Base-by-base conservation (phyloP, 2,888 invertebrate species). In the Microctonus brassicae region DNA sequence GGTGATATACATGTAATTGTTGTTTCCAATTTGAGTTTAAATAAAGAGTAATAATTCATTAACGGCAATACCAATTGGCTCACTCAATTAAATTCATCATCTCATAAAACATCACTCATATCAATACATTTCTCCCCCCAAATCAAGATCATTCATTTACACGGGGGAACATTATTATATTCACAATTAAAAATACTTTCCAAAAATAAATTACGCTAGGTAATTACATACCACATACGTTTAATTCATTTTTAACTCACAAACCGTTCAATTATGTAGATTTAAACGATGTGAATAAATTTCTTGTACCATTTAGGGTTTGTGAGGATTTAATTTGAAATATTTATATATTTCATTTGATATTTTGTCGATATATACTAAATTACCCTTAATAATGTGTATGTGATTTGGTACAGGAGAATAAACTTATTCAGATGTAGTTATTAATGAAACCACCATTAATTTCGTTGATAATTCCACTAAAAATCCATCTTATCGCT, bases 141-240 rank as follows among this genome's bases (percentile, higher is more conserved):
- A n/a, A n/a, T n/a, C n/a, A n/a, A n/a, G n/a, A n/a, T n/a, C n/a
- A n/a, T 99, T 84, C 91, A 99, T 75, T 97, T 97, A 0, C 96
- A 96, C 88, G 97, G 98, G 88, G 95, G 96, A 0, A 94, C 94
- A 10, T 88, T 97, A 0, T 88, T 99, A 5, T 97, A 96, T 83
- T 93, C 95, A 0, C 98, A 99, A 84, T 88, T 99, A 69, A 93
- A 94, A 82, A 92, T 96, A 73, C 96, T 99, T 88, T 99, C 99
- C 86, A 91, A 94, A 74, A 90, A 93, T 79, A 84, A 90, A 94
- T 75, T 99, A 96, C 96, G 42, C 97, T 98, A 0, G 90, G 91
- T 29, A 97, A 93, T 1, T 98, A 97, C 86, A 88, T 91, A 67
- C 97, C 98, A 0, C 95, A 94, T 75, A 94, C 97, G 93, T 91